Evolutionary conservation across 2,113 vertebrate species (phyloP).

Genomic region (Engraulis encrasicolus): DNA sequence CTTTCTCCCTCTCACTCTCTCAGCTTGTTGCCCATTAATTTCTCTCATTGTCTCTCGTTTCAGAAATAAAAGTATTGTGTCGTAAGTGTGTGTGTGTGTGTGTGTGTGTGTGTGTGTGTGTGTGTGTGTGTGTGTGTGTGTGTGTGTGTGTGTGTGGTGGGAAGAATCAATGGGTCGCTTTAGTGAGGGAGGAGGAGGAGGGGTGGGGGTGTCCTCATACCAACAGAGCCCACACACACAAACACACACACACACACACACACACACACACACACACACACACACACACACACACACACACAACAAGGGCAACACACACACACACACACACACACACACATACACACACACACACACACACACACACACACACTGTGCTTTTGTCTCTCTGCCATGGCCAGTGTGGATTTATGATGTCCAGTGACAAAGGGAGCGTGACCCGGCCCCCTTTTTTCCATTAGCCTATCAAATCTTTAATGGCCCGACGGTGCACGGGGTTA

Average conservation of each 20-base stretch:
- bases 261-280: constrained; percentile 43
- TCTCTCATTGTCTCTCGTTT: not conserved
- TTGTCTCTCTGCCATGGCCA: constrained; percentile 50
- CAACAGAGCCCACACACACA: constrained; percentile 34
- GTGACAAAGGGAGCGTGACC: constrained; percentile 54
- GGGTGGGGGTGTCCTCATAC: constrained; percentile 48
- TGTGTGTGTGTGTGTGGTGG: constrained; percentile 32
- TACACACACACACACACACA: constrained; percentile 10
- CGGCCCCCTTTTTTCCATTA: constrained; percentile 57
- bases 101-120: constrained; percentile 33
- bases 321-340: constrained; percentile 5
- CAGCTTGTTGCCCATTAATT: not conserved
- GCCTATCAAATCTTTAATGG: constrained; percentile 54
- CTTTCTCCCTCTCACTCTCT: not conserved
- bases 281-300: constrained; percentile 39
- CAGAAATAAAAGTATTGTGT: constrained; percentile 31
- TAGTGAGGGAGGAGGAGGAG: not conserved
- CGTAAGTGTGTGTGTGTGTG: constrained; percentile 37
- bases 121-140: constrained; percentile 34
- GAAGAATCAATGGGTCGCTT: constrained; percentile 46
- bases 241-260: constrained; percentile 38
- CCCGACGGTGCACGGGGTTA: constrained; percentile 57
- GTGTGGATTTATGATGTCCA: constrained; percentile 48
- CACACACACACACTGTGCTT: constrained; percentile 43
- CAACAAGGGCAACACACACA: constrained; percentile 32